phyloP scores from a whole-genome alignment of 2,113 vertebrate species.

The Benthochromis sp. region DNA sequence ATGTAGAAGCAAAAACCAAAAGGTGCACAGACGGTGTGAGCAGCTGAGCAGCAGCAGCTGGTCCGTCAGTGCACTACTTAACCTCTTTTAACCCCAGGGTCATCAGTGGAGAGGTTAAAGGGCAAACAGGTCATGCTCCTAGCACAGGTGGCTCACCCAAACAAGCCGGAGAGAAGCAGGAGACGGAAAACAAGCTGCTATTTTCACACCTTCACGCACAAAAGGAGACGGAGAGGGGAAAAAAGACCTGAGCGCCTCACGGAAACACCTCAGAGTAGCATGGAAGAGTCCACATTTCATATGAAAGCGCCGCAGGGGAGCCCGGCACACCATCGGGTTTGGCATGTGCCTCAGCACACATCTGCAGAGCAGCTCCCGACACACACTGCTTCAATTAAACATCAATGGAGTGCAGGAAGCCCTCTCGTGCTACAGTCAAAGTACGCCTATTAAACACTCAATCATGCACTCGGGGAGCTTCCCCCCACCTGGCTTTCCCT shows the following conservation, averaged over 20 bases:
- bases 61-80: background rate
- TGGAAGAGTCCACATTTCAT: background rate
- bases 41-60: conserved; percentile 11
- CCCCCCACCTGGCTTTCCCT: conserved; percentile 11
- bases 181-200: background rate
- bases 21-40: background rate
- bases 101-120: conserved; percentile 3
- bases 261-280: background rate
- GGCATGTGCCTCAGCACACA: conserved; percentile 26
- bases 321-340: background rate
- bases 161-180: background rate
- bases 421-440: conserved; percentile 43
- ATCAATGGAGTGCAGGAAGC: conserved; percentile 53
- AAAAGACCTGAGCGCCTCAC: background rate
- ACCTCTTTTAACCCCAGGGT: conserved; percentile 33
- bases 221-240: background rate
- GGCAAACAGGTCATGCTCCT: background rate
- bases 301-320: conserved; percentile 1
- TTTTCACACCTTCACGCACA: background rate
- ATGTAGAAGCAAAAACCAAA: background rate
- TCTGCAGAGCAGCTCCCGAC: conserved; percentile 37
- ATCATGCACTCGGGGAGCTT: background rate
- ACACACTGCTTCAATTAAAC: conserved; percentile 60
- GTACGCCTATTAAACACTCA: conserved; percentile 36
- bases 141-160: conserved; percentile 21